These are phyloP conservation scores for Rotaria magnacalcarata DNA, from an alignment of 2,888 invertebrate genomes.

Conservation along the genomic window DNA sequence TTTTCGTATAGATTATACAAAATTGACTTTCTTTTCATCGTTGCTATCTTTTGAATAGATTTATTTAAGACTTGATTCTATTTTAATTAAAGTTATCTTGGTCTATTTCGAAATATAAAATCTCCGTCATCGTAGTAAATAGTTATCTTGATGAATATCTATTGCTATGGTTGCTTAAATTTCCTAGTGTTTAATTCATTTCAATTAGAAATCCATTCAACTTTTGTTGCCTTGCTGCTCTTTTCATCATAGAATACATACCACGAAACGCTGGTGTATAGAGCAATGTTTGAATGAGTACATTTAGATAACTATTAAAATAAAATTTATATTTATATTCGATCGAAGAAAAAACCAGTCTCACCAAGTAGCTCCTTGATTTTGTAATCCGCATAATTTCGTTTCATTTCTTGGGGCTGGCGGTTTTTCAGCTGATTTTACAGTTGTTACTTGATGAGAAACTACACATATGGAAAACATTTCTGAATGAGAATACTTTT, in stretches of 20 bases:
- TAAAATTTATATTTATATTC: not conserved
- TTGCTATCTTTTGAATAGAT: too few relatives aligned
- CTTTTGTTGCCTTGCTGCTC: too few relatives aligned
- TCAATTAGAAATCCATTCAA: too few relatives aligned
- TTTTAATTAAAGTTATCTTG: too few relatives aligned
- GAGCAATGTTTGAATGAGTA: conserved; percentile 58
- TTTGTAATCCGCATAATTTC: conserved; percentile 3
- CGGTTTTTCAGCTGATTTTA: not conserved
- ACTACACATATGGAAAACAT: not conserved
- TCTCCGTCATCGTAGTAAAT: too few relatives aligned
- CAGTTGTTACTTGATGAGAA: not conserved
- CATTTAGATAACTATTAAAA: conserved; percentile 55
- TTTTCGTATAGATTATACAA: too few relatives aligned
- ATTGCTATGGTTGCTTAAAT: too few relatives aligned
- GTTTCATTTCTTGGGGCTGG: conserved; percentile 1
- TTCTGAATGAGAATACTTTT: not conserved
- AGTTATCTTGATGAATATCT: too few relatives aligned
- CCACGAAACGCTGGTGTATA: conserved; percentile 60
- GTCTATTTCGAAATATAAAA: too few relatives aligned
- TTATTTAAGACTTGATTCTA: too few relatives aligned
- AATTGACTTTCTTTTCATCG: too few relatives aligned
- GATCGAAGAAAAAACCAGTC: not conserved
- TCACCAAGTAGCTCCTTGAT: conserved; percentile 25
- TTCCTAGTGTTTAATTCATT: too few relatives aligned
- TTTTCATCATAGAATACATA: conserved; percentile 47